Conservation (phyloP, 2,113 vertebrate species). For the Passer domesticus region DNA sequence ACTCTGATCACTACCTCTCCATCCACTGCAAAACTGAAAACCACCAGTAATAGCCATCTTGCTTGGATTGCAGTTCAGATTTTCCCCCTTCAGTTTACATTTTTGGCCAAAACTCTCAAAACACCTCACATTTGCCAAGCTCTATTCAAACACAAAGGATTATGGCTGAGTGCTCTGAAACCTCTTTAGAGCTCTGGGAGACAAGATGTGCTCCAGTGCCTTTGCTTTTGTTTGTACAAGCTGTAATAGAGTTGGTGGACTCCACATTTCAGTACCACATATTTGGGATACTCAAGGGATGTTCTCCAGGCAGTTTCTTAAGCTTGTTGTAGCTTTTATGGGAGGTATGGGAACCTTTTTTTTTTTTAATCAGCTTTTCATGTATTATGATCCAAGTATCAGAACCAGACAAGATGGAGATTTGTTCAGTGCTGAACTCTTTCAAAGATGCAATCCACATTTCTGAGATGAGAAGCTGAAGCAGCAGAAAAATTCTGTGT, state of each 20-base stretch:
- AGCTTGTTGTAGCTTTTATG: not conserved
- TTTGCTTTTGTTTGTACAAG: not conserved
- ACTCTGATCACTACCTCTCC: not conserved
- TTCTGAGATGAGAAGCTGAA: conserved; percentile 1
- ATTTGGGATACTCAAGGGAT: not conserved
- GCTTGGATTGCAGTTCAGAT: not conserved
- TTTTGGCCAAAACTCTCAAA: not conserved
- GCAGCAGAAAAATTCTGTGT: not conserved
- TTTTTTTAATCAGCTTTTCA: not conserved
- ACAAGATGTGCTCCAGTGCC: not conserved
- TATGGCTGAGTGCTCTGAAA: not conserved
- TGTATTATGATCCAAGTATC: not conserved
- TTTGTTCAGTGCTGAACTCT: not conserved
- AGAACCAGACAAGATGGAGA: not conserved
- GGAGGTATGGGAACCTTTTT: not conserved
- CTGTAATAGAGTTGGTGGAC: not conserved
- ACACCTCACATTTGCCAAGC: not conserved
- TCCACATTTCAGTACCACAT: not conserved
- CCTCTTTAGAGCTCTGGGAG: not conserved
- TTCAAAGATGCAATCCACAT: not conserved
- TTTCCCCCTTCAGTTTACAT: not conserved
- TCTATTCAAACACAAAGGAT: not conserved
- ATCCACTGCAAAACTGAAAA: not conserved
- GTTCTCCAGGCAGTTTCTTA: not conserved
- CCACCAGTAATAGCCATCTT: not conserved